A percentile compares a stretch with the other conserved stretches of the same genome.
These are phyloP conservation scores for Spilosoma lubricipeda DNA, from an alignment of 2,888 invertebrate genomes.

Conservation along the genomic window DNA sequence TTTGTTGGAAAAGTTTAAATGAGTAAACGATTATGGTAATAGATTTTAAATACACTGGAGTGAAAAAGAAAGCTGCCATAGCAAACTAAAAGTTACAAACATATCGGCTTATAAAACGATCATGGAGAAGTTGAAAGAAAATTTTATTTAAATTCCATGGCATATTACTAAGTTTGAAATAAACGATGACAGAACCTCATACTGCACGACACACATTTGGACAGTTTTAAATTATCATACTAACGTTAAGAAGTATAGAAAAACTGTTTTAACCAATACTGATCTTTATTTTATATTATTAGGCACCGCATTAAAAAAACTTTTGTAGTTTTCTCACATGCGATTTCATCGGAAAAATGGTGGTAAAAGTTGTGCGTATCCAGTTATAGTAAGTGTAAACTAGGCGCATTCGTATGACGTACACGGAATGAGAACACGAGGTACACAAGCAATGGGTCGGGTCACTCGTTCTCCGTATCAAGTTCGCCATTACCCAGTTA, in stretches of 20 bases:
- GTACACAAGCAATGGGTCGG: slow-evolving; percentile 62
- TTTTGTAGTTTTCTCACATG: not conserved
- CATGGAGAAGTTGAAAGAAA: no score
- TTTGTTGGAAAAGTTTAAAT: no score
- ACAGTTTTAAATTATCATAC: not conserved
- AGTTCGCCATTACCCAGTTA: slow-evolving; percentile 82
- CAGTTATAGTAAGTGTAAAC: not conserved
- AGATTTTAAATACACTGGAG: no score
- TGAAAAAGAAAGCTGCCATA: no score
- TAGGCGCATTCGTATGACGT: not conserved
- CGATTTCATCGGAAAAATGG: not conserved
- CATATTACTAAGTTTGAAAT: not conserved
- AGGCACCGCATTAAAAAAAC: not conserved
- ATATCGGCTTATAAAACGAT: no score
- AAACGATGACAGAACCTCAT: not conserved
- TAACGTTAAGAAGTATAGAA: not conserved
- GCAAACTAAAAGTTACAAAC: no score
- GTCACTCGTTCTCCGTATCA: slow-evolving; percentile 62
- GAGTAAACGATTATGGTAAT: no score
- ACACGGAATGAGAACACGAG: slow-evolving; percentile 51
- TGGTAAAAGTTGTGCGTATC: not conserved
- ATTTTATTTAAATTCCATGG: no score
- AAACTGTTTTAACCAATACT: not conserved
- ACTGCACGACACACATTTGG: not conserved
- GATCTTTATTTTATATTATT: not conserved